Conservation (phyloP, 2,888 invertebrate species). For the Callosobruchus maculatus region DNA sequence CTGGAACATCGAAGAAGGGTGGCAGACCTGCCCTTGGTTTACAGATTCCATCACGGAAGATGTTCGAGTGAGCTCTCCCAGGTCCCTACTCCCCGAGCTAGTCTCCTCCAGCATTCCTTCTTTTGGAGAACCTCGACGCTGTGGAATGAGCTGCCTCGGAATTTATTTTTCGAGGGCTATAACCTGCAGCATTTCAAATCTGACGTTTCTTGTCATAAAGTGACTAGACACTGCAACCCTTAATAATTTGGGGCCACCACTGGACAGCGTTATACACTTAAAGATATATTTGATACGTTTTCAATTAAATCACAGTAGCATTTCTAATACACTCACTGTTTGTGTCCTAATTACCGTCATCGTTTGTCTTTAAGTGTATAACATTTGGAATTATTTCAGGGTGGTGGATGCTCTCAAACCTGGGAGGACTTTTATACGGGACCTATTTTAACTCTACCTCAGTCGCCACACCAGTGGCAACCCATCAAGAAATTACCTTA, state of each 20-base stretch:
- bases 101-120: no score
- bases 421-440: slow-evolving; percentile 30
- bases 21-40: no score
- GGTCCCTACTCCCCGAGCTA: no score
- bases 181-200: no score
- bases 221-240: not conserved
- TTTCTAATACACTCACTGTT: not conserved
- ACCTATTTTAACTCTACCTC: slow-evolving; percentile 17
- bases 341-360: not conserved
- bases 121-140: no score
- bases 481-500: not conserved
- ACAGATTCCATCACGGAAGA: no score
- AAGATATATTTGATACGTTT: slow-evolving; percentile 3
- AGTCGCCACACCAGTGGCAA: not conserved
- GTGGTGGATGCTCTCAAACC: slow-evolving; percentile 39
- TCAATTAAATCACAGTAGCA: not conserved
- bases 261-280: slow-evolving; percentile 15
- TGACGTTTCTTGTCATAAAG: no score
- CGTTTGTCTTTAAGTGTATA: slow-evolving; percentile 29
- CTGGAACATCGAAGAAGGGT: no score
- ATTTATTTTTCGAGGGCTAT: no score
- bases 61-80: no score
- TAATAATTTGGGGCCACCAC: not conserved
- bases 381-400: slow-evolving; percentile 37
- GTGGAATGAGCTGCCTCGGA: no score